Evolutionary conservation across 2,797 vertebrate species (phyloP).

Genomic region (Scyliorhinus canicula): DNA sequence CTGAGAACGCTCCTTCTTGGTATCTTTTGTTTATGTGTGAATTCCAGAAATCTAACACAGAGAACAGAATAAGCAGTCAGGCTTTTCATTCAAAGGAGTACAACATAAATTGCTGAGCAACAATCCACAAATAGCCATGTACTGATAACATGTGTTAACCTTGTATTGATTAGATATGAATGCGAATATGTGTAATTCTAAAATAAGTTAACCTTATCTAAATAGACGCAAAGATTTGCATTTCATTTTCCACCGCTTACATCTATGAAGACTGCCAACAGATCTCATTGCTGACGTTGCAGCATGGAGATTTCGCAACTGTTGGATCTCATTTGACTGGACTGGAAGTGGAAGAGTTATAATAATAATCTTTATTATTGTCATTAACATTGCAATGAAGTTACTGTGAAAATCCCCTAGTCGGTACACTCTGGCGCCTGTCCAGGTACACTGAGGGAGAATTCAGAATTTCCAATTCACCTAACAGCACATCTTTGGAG

Average conservation of each 20-base stretch:
- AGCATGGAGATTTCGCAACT: background rate
- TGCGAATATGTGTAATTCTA: background rate
- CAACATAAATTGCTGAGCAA: background rate
- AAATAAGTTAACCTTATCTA: background rate
- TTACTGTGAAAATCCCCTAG: too few species aligned
- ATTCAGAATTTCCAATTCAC: too few species aligned
- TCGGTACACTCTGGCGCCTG: too few species aligned
- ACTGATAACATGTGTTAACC: background rate
- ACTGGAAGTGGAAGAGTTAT: background rate
- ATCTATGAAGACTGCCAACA: background rate
- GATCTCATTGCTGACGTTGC: background rate
- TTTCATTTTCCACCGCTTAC: background rate
- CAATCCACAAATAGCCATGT: background rate
- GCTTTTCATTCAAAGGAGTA: background rate
- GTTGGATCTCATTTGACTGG: background rate
- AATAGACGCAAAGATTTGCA: background rate
- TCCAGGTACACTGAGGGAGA: too few species aligned
- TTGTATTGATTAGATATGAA: background rate
- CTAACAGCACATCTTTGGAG: too few species aligned
- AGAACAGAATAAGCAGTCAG: background rate
- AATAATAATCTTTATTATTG: too few species aligned
- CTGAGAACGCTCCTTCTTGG: constrained; percentile 40
- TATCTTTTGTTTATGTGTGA: constrained; percentile 64
- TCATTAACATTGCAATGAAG: too few species aligned
- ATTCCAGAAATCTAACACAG: constrained; percentile 78